Evolutionary conservation across 2,113 vertebrate species (phyloP).

Genomic region (Peromyscus polionotus): DNA sequence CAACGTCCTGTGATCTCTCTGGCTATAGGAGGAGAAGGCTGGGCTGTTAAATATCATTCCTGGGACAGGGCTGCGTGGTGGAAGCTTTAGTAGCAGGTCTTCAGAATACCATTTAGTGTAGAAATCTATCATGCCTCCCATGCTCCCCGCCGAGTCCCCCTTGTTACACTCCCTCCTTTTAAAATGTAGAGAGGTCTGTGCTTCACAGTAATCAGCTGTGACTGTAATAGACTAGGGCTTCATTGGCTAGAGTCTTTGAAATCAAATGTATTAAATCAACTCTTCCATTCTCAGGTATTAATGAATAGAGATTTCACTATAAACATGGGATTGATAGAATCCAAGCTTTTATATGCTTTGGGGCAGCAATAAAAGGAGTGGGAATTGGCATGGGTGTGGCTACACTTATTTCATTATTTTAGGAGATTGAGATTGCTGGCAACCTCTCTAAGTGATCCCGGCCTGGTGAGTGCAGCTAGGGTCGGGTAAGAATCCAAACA

Average conservation of each 20-base stretch:
- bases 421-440: not conserved
- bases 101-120: constrained; percentile 48
- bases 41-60: constrained; percentile 78
- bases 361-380: constrained; percentile 25
- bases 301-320: constrained; percentile 65
- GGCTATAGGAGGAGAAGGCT: constrained; percentile 50
- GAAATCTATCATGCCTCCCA: not conserved
- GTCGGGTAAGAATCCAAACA: not conserved
- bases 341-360: constrained; percentile 61
- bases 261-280: constrained; percentile 34
- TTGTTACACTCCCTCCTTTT: constrained; percentile 57
- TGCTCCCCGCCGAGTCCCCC: not conserved
- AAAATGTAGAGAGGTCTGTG: constrained; percentile 49
- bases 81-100: constrained; percentile 68
- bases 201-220: constrained; percentile 53
- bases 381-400: not conserved
- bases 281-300: constrained; percentile 61
- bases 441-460: not conserved
- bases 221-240: constrained; percentile 49
- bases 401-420: not conserved
- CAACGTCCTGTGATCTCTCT: constrained; percentile 56
- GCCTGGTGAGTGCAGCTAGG: rapidly evolving
- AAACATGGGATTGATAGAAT: constrained; percentile 39
- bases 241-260: constrained; percentile 54
- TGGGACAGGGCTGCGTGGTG: constrained; percentile 5